These are phyloP conservation scores for Leucophenga maculata DNA, from an alignment of 2,888 invertebrate genomes.

Conservation along the genomic window DNA sequence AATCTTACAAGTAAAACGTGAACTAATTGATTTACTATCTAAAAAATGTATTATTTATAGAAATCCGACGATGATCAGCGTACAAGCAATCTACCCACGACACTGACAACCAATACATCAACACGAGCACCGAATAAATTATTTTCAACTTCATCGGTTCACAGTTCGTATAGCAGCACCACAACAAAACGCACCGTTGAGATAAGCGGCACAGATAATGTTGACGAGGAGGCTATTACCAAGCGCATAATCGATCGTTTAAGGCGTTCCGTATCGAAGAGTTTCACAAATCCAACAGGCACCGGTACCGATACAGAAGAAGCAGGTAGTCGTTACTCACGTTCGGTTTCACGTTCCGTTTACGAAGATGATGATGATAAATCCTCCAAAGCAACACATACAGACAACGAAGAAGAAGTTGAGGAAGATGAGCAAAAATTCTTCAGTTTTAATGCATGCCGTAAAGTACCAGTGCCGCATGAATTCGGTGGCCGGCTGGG, in stretches of 20 bases:
- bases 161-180: conserved; percentile 58
- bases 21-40: neutral
- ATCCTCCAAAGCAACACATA: conserved; percentile 66
- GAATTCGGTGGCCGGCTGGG: conserved; percentile 69
- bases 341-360: conserved; percentile 65
- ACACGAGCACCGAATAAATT: conserved; percentile 44
- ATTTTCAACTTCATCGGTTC: conserved; percentile 56
- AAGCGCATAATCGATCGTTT: conserved; percentile 66
- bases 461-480: conserved; percentile 55
- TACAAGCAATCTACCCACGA: conserved; percentile 54
- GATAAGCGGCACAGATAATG: conserved; percentile 58
- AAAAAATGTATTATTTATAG: neutral
- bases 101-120: conserved; percentile 62
- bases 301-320: conserved; percentile 52
- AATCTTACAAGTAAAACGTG: conserved; percentile 16
- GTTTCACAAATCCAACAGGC: conserved; percentile 50
- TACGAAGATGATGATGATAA: conserved; percentile 70
- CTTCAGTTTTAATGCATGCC: conserved; percentile 62
- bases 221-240: conserved; percentile 61
- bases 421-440: conserved; percentile 48
- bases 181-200: conserved; percentile 60
- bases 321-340: conserved; percentile 59
- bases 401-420: conserved; percentile 48
- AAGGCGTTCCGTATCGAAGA: conserved; percentile 68
- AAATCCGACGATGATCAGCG: neutral